These are phyloP conservation scores for Aphidius ervi DNA, from an alignment of 1,140 invertebrate species.

Conservation along the genomic window DNA sequence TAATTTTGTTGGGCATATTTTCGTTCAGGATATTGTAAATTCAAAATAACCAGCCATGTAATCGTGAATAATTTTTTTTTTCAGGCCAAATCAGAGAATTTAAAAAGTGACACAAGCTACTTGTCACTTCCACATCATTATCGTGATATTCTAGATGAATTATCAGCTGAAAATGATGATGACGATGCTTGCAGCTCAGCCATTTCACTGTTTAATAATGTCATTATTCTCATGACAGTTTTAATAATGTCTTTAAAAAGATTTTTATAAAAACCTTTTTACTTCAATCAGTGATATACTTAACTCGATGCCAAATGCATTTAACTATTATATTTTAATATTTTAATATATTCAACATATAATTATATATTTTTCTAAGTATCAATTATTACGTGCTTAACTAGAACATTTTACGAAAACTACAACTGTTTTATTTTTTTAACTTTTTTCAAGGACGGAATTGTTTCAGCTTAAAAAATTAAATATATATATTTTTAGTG, in stretches of 20 bases:
- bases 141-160: conserved; percentile 6
- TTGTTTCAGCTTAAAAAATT: too few relatives aligned
- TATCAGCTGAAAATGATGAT: background rate
- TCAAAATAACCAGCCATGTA: background rate
- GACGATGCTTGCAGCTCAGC: background rate
- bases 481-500: conserved; percentile 9
- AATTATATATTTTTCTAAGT: too few relatives aligned
- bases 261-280: too few relatives aligned
- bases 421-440: too few relatives aligned
- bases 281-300: background rate
- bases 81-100: conserved; percentile 32
- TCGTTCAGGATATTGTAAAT: background rate
- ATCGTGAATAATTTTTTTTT: conserved; percentile 20
- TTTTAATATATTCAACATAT: too few relatives aligned
- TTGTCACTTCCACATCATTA: conserved; percentile 10
- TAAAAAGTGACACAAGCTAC: conserved; percentile 20
- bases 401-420: too few relatives aligned
- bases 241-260: background rate
- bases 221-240: background rate
- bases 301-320: background rate
- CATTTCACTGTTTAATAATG: background rate
- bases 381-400: too few relatives aligned
- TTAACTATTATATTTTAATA: background rate
- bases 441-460: background rate
- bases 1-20: background rate